Conservation (phyloP, 2,797 vertebrate species). For the Gallinago solitaria region DNA sequence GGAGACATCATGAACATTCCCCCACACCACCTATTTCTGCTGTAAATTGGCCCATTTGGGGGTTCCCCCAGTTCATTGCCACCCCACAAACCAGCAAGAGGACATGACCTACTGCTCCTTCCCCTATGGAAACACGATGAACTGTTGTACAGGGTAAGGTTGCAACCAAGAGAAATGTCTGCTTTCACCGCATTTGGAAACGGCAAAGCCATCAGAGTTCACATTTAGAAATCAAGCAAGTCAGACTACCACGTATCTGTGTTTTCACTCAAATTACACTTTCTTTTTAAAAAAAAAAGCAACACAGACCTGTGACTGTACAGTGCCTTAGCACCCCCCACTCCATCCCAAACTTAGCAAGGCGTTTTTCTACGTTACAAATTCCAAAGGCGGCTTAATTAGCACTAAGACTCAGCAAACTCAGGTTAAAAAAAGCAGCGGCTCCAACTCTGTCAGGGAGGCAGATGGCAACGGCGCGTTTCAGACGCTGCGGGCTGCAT, state of each 20-base stretch:
- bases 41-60: neutral
- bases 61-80: neutral
- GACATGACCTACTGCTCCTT: neutral
- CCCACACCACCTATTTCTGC: neutral
- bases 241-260: neutral
- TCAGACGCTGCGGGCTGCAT: slow-evolving; percentile 61
- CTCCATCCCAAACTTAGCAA: slow-evolving; percentile 57
- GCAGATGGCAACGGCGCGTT: slow-evolving; percentile 60
- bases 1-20: neutral
- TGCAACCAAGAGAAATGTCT: neutral
- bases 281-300: neutral
- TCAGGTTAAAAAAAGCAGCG: slow-evolving; percentile 59
- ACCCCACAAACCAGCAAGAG: neutral
- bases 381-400: slow-evolving; percentile 66
- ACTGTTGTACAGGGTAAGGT: neutral
- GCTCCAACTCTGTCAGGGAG: slow-evolving; percentile 55
- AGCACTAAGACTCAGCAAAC: slow-evolving; percentile 67
- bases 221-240: slow-evolving; percentile 3
- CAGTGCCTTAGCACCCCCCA: slow-evolving; percentile 36
- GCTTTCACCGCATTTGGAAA: neutral
- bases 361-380: neutral
- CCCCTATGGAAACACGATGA: neutral
- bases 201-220: neutral
- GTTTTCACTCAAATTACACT: neutral
- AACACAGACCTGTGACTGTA: neutral